phyloP scores from a whole-genome alignment of 2,113 vertebrate genomes.

The Sialia sialis region DNA sequence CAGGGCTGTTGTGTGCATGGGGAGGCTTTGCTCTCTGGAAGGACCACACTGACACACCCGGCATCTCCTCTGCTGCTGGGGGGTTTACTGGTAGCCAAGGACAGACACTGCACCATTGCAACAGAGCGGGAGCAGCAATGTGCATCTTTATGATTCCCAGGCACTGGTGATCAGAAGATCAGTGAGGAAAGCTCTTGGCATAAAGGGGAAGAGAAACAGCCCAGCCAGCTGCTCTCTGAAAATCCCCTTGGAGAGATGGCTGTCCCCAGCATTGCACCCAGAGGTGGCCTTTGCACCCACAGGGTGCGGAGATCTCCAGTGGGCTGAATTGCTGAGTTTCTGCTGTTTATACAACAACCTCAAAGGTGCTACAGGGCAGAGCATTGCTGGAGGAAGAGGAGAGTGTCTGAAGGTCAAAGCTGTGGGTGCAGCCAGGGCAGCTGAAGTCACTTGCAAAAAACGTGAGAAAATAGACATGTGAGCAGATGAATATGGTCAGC shows the following conservation, averaged over 20 bases:
- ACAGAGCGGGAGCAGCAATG: background rate
- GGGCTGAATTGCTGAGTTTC: background rate
- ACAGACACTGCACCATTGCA: background rate
- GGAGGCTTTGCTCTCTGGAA: background rate
- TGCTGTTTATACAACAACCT: background rate
- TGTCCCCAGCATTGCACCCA: background rate
- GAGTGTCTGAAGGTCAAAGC: background rate
- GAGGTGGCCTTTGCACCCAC: background rate
- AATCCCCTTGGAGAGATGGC: background rate
- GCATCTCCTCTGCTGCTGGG: background rate
- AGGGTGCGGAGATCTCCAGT: background rate
- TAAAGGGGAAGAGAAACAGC: background rate
- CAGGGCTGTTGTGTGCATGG: background rate
- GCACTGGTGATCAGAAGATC: background rate
- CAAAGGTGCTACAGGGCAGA: background rate
- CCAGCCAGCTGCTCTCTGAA: background rate
- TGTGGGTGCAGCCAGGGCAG: background rate
- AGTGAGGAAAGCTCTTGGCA: background rate
- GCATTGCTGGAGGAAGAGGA: background rate
- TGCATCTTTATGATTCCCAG: background rate
- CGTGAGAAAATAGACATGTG: rapidly evolving
- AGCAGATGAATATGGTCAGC: background rate
- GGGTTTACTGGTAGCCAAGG: background rate
- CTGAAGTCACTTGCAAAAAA: background rate
- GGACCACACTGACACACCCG: rapidly evolving